Evolutionary conservation across 2,888 invertebrate genomes (phyloP), one percentile per base, ranked within the genome.

Genomic region (Phortica okadai): DNA sequence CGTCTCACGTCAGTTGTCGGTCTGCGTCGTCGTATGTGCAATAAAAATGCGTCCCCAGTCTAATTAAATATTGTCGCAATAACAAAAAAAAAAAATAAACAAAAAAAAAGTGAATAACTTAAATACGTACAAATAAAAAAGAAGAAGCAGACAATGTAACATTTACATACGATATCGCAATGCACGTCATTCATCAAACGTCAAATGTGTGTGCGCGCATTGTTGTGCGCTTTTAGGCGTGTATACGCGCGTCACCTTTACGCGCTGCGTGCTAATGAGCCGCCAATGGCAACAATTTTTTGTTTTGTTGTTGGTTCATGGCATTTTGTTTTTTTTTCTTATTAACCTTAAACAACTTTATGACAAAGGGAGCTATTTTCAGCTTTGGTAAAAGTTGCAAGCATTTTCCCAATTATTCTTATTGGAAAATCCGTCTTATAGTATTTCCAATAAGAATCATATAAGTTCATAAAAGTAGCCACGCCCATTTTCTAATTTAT

Each of bases 111-210:
- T 14, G n/a, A 72, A 2, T 25, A n/a, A 8, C 54, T 21, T 11
- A 50, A 14, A 6, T 54, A 72, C 25, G 21, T 7, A 16, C 42
- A n/a, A 6, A 25, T 42, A 33, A n/a, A 25, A 45, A 56, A 56
- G 21, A 25, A 25, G 33, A 25, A 25, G 33, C 81, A 73, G 72
- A 21, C 76, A 76, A n/a, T 74, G 76, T 73, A 62, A 21, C 64
- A 42, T 33, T 78, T 70, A 33, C 33, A 74, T 75, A 33, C 73
- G 64, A 80, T 56, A 33, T 44, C 77, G 54, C 76, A 69, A 41
- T 82, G 76, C 77, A 79, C 78, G 85, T 86, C 86, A 85, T 85
- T 86, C 87, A 85, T 86, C 85, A 85, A 87, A 86, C 82, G 87
- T 81, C 85, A 85, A 83, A 85, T 25, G 62, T 21, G 62, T 21